Base-by-base conservation (phyloP, 2,797 vertebrate species). In the Silurus lanzhouensis region DNA sequence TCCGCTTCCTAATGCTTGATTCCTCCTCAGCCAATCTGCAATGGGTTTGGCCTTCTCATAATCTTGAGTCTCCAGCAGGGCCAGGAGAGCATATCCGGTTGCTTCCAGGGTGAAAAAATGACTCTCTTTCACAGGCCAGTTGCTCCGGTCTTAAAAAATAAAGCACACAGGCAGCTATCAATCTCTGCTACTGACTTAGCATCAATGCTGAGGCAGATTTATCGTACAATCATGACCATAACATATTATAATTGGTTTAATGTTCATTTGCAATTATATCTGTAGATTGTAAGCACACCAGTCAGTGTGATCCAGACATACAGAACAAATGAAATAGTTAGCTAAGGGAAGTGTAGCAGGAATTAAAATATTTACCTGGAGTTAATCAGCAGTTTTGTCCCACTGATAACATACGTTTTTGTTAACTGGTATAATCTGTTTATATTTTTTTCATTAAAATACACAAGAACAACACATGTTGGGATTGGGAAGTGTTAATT, bases 11-110 rank as follows among this genome's bases (percentile, higher is more conserved):
- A 91, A 92, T 84, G 90, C 92, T 88, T 92, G 94, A 89, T 97
- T 95, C 46, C 91, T 19, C 0, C 89, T 93, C 4, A 98, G 92
- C 97, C 96, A 98, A 19, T 87, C 93, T 2, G 90, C 95, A 0
- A 97, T 64, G 0, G 84, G 88, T 8, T 84, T 85, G 0, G 94
- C 89, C 0, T 87, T 63, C 52, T 94, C 92, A 1, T 86, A 57
- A 55, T 91, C 88, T 0, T 84, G 27, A 44, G 86, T 46, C 0
- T 58, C 87, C 87, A 97, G 86, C 82, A 97, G 90, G 77, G 96
- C 95, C 83, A 97, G 89, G 79, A 98, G 93, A 0, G 94, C 96
- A 0, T 97, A 98, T 25, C 96, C 96, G 0, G 96, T 97, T 85
- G 96, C 96, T 87, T 98, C 97, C 38, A 96, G 91, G 1, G 93